phyloP scores from a whole-genome alignment of 2,888 invertebrate genomes.

The Anodontia alba region DNA sequence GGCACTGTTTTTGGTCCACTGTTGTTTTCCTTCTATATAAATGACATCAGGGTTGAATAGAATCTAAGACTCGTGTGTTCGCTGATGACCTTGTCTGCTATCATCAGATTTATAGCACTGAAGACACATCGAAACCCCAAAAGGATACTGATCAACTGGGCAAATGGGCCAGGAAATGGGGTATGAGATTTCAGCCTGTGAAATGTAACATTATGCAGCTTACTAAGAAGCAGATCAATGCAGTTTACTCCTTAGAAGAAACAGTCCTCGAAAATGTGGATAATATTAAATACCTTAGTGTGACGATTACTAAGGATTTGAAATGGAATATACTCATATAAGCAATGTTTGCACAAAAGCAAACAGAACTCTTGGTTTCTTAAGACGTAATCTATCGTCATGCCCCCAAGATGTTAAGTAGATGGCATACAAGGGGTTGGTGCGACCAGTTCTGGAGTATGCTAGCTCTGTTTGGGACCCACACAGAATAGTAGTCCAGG shows the following conservation, averaged over 20 bases:
- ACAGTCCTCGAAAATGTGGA: too few species aligned
- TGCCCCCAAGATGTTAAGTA: not conserved
- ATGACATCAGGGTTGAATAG: not conserved
- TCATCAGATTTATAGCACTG: not conserved
- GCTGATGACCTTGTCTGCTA: not conserved
- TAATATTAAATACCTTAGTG: not conserved
- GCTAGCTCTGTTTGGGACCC: not conserved
- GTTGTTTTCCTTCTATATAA: not conserved
- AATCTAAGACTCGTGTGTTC: not conserved
- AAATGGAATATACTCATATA: too few species aligned
- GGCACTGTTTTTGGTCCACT: not conserved
- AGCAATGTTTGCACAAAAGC: too few species aligned
- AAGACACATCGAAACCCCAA: not conserved
- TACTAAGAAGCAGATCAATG: too few species aligned
- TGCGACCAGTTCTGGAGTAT: conserved; percentile 4
- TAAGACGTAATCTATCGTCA: too few species aligned
- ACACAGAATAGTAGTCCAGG: not conserved
- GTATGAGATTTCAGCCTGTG: not conserved
- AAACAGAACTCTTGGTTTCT: not conserved
- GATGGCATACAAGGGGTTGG: not conserved
- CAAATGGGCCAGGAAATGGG: not conserved
- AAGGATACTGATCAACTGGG: not conserved
- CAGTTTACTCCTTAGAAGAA: too few species aligned
- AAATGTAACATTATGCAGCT: too few species aligned
- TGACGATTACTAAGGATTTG: too few species aligned